These are phyloP conservation scores for Pachycephus smyrnensis DNA, from an alignment of 2,888 invertebrate species.

Conservation along the genomic window DNA sequence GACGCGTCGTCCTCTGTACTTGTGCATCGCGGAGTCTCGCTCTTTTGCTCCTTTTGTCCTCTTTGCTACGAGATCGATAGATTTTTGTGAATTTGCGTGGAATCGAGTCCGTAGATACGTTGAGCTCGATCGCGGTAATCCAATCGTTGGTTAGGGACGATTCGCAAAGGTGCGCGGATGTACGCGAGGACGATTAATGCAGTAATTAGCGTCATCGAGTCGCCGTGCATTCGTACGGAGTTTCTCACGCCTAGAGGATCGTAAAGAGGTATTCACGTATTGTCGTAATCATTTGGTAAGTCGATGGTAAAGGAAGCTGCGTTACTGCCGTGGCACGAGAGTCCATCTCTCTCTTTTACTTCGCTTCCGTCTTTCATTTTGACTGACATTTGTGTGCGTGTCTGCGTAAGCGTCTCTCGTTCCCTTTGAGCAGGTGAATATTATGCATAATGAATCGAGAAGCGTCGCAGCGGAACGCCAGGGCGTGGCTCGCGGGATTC, in stretches of 20 bases:
- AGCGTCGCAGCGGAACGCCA: conserved; percentile 28
- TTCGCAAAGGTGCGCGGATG: not conserved
- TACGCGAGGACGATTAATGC: conserved; percentile 28
- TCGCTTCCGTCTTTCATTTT: conserved; percentile 27
- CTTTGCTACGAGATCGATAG: too few species aligned
- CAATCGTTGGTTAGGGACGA: too few species aligned
- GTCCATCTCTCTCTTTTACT: conserved; percentile 17
- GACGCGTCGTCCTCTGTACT: too few species aligned
- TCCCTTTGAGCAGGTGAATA: conserved; percentile 43
- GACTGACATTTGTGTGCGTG: conserved; percentile 20
- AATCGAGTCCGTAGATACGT: not conserved
- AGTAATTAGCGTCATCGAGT: conserved; percentile 41
- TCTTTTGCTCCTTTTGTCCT: too few species aligned
- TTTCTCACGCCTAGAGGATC: conserved; percentile 35
- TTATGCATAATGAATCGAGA: conserved; percentile 49
- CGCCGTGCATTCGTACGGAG: conserved; percentile 24
- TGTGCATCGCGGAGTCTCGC: too few species aligned
- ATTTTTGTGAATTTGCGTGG: too few species aligned
- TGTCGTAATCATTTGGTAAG: conserved; percentile 50
- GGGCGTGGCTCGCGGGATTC: conserved; percentile 29
- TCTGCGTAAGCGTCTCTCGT: conserved; percentile 2
- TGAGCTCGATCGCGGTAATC: not conserved
- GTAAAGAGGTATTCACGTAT: conserved; percentile 44
- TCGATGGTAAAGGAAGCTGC: conserved; percentile 41
- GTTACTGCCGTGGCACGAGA: conserved; percentile 36